Conservation (phyloP, 1,140 invertebrate genomes). For the Littorina saxatilis region DNA sequence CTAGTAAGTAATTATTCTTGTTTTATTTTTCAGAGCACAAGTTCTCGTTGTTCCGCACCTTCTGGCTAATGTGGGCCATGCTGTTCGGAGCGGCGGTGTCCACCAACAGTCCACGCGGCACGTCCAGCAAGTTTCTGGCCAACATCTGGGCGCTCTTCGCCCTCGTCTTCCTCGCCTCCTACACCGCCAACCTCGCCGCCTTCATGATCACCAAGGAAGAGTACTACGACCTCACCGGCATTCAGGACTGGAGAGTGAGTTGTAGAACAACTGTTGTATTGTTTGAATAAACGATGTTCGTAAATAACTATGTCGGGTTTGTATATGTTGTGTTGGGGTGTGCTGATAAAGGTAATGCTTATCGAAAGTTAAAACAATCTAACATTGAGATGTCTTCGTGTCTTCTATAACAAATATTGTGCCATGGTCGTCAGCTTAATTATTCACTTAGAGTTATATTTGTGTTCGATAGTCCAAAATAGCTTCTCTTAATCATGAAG, state of each 20-base stretch:
- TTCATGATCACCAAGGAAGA: slow-evolving; percentile 99
- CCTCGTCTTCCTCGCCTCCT: slow-evolving; percentile 77
- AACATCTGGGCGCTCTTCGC: slow-evolving; percentile 99
- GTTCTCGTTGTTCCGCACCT: slow-evolving; percentile 97
- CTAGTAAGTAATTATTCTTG: too few species aligned
- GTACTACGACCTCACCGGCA: slow-evolving; percentile 93
- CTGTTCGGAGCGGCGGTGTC: slow-evolving; percentile 98
- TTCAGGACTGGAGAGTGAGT: slow-evolving; percentile 87
- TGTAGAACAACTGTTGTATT: neutral
- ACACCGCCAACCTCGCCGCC: slow-evolving; percentile 84
- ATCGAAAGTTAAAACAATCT: too few species aligned
- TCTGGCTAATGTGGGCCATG: slow-evolving; percentile 99
- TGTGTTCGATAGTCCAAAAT: too few species aligned
- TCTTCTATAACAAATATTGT: too few species aligned
- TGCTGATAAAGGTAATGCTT: too few species aligned
- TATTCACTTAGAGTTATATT: too few species aligned
- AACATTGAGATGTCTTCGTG: too few species aligned
- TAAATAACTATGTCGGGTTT: too few species aligned
- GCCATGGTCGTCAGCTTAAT: too few species aligned
- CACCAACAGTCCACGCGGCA: slow-evolving; percentile 95
- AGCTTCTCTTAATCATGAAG: too few species aligned
- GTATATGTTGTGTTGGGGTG: neutral
- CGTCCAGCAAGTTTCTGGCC: slow-evolving; percentile 95
- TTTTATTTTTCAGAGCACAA: slow-evolving; percentile 83
- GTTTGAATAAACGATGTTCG: too few species aligned